Conservation (phyloP, 2,113 vertebrate genomes). For the Stictonetta naevosa region DNA sequence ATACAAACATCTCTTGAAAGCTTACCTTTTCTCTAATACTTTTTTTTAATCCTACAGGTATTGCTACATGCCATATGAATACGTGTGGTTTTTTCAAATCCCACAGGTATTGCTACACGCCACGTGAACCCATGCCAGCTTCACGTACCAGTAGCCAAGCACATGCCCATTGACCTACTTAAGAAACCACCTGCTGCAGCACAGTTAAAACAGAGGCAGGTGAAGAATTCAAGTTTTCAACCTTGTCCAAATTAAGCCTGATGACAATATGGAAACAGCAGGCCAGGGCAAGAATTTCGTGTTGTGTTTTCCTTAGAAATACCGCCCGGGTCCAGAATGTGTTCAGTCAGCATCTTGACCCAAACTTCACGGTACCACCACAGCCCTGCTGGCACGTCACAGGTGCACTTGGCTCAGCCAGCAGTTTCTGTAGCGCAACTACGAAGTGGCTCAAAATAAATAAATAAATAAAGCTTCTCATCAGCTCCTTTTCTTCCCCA, state of each 20-base stretch:
- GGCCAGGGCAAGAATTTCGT: not conserved
- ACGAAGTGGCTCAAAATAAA: no score
- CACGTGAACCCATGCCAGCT: not conserved
- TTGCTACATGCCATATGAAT: not conserved
- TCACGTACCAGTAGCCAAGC: not conserved
- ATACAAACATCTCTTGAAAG: not conserved
- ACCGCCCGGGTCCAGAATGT: not conserved
- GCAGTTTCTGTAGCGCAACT: not conserved
- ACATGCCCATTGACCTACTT: not conserved
- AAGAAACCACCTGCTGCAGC: not conserved
- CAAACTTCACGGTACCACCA: not conserved
- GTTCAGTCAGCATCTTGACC: not conserved
- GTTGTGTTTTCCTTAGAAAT: not conserved
- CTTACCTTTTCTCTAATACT: not conserved
- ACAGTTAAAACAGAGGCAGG: not conserved
- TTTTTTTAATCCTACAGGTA: not conserved
- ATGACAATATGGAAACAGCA: not conserved
- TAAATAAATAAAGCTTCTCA: not conserved
- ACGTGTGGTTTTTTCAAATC: not conserved
- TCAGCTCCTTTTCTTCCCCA: not conserved
- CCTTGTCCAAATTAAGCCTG: not conserved
- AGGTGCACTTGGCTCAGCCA: not conserved
- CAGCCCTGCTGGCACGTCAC: not conserved
- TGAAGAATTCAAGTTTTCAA: not conserved
- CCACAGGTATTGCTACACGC: not conserved